phyloP scores from a whole-genome alignment of 2,888 invertebrate genomes.

The Drosophila phalerata region DNA sequence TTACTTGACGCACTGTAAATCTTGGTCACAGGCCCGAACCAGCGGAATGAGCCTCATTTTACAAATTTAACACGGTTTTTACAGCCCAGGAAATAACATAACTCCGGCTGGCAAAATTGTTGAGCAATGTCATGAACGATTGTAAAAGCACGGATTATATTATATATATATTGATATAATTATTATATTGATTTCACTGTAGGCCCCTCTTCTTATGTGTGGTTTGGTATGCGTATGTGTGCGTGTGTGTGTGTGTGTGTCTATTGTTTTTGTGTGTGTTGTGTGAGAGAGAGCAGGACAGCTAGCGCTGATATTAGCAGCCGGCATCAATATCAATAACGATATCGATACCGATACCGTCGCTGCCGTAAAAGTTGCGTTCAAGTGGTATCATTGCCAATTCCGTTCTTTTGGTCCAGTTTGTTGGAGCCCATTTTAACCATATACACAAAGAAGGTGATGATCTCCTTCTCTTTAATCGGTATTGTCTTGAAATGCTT shows the following conservation, averaged over 20 bases:
- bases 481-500: constrained; percentile 98
- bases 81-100: background rate
- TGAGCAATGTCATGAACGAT: background rate
- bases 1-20: background rate
- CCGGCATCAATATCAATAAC: constrained; percentile 34
- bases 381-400: constrained; percentile 84
- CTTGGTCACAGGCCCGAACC: constrained; percentile 4
- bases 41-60: constrained; percentile 1
- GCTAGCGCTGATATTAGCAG: constrained; percentile 36
- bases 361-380: constrained; percentile 40
- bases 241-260: constrained; percentile 9
- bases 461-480: constrained; percentile 96
- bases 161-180: too few species aligned
- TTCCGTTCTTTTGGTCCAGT: constrained; percentile 85
- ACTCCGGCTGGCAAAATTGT: constrained; percentile 1
- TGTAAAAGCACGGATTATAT: constrained; percentile 9
- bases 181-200: too few species aligned
- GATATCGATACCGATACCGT: constrained; percentile 34
- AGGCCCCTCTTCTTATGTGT: constrained; percentile 5
- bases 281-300: constrained; percentile 23
- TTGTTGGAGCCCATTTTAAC: constrained; percentile 92
- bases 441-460: constrained; percentile 98
- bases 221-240: background rate
- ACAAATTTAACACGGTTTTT: constrained; percentile 2
- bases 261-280: constrained; percentile 1